These are phyloP conservation scores for Panthera leo DNA, from an alignment of 2,113 vertebrate genomes.

Conservation along the genomic window DNA sequence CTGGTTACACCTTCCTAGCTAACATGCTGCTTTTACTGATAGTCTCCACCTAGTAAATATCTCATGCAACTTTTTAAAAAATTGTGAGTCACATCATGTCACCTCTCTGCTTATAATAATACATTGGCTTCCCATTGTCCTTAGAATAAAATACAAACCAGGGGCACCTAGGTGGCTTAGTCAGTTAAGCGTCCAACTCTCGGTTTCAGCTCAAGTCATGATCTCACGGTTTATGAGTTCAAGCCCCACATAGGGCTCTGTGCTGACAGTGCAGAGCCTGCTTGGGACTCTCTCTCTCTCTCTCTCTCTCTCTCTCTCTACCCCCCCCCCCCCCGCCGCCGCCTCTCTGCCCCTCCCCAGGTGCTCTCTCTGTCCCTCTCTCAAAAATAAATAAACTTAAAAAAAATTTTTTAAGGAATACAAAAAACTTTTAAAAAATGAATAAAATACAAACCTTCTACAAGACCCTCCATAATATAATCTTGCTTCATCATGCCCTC, in stretches of 20 bases:
- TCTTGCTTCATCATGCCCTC: neutral
- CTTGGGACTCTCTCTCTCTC: no score
- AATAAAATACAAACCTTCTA: neutral
- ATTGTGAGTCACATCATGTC: neutral
- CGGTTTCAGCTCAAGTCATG: no score
- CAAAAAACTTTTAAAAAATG: neutral
- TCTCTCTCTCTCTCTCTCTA: no score
- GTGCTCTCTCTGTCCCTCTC: no score
- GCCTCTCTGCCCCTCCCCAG: no score
- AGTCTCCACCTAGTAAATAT: neutral
- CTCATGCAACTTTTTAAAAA: neutral
- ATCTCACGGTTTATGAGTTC: no score
- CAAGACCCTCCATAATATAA: neutral
- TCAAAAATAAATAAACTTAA: no score
- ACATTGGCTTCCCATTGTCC: neutral
- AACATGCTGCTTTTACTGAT: neutral
- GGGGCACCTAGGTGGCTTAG: no score
- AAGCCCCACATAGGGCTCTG: no score
- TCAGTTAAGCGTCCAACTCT: no score
- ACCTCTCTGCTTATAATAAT: neutral
- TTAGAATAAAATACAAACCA: neutral
- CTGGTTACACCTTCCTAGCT: neutral
- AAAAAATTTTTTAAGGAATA: neutral
- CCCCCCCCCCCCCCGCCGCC: no score
- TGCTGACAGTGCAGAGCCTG: no score